These are phyloP conservation scores for Arctopsyche grandis DNA, from an alignment of 1,140 invertebrate genomes.

Conservation along the genomic window DNA sequence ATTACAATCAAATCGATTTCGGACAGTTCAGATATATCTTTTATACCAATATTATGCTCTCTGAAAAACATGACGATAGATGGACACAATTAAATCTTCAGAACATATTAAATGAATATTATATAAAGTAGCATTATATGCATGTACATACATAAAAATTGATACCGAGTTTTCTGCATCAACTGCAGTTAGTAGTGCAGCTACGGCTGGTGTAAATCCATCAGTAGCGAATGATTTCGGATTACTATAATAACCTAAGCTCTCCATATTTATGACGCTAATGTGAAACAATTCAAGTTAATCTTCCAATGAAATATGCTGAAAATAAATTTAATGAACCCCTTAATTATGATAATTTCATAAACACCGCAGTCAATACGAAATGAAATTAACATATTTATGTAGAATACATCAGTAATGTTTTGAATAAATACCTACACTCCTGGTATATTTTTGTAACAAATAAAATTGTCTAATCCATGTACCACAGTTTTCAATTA, in stretches of 20 bases:
- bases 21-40: slow-evolving; percentile 59
- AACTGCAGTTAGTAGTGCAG: slow-evolving; percentile 58
- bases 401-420: too few species aligned
- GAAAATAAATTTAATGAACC: too few species aligned
- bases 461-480: too few species aligned
- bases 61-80: slow-evolving; percentile 55
- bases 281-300: too few species aligned
- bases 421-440: too few species aligned
- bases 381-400: too few species aligned
- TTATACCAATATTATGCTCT: slow-evolving; percentile 61
- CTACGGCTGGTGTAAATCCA: slow-evolving; percentile 60
- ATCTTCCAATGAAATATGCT: too few species aligned
- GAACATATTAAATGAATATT: slow-evolving; percentile 9
- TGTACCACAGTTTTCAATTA: too few species aligned
- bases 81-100: too few species aligned
- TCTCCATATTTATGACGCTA: background rate
- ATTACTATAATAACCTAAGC: background rate
- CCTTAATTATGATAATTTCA: too few species aligned
- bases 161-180: slow-evolving; percentile 62
- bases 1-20: slow-evolving; percentile 62
- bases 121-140: background rate
- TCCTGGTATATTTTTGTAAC: too few species aligned
- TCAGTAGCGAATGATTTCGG: slow-evolving; percentile 30
- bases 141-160: slow-evolving; percentile 63
- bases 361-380: too few species aligned